Base-by-base conservation (phyloP, 2,888 invertebrate genomes). In the Formica aserva region DNA sequence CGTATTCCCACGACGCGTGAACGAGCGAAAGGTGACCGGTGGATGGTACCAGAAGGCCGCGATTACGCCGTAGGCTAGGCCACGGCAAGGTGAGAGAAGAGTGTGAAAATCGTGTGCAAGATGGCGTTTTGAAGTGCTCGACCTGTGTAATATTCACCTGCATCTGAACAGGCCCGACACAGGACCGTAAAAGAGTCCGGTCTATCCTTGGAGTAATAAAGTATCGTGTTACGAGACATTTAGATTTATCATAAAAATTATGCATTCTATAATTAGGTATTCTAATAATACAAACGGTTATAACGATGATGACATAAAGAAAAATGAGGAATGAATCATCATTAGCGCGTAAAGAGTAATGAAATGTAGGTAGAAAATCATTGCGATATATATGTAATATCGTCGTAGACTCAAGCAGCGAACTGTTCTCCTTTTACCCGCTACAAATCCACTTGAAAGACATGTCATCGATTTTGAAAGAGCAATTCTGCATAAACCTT, bases 61-160 rank as follows among this genome's bases (percentile, higher is more conserved):
- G 88, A 87, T 90, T 89, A 86, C 85, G 93, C 94, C 93, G 83
- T 88, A 93, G 94, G 94, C 94, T 94, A 94, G 94, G 94, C 92
- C 94, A 91, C 88, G 91, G 92, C 94, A 94, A 94, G 94, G 94
- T 94, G 92, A 94, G 88, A 85, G 90, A 86, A 87, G 86, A 92
- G 91, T 92, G 87, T 86, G 55, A 48, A 84, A 80, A 89, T 69
- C 83, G 71, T 45, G 84, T 92, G 87, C 88, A 72, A 93, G 94
- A 92, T 94, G 94, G 92, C 93, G 90, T 82, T 35, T 82, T 45
- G 29, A 71, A 86, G 63, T 85, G 63, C 22, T 72, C 48, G 81
- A 74, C 84, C 35, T 62, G 29, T 48, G 71, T 76, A 77, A 86
- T 48, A 80, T 62, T 60, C 72, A 84, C 85, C 69, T 77, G 57